Evolutionary conservation across 2,888 invertebrate species (phyloP), one percentile per base, ranked within the genome.

Genomic region (Holacanthella duospinosa): DNA sequence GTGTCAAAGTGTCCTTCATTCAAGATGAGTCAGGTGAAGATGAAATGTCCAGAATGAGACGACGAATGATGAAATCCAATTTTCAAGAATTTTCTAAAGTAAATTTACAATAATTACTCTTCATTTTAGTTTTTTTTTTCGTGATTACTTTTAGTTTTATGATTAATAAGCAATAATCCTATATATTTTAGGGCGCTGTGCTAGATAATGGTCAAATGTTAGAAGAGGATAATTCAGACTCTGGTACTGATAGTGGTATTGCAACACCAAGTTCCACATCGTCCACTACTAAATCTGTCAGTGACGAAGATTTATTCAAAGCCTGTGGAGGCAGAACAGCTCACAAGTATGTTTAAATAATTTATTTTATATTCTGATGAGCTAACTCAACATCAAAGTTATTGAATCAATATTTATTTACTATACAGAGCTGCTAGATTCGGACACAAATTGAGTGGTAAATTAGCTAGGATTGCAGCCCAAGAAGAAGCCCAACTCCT

Each of bases 261-360:
- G 44, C 4, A 25, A 59, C 24, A 4, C 24, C 26, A 16, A 26
- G 27, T 24, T 36, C 36, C 4, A 29, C 6, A 16, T 48, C 59
- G 19, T 28, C 62, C n/a, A n/a, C n/a, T n/a, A 67, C 69, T 48
- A 66, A 71, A 48, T 59, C 56, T 58, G 73, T 89, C 71, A 85
- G 85, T 0, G 90, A 91, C 78, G 89, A 90, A 63, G 85, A 90
- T 73, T 76, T 92, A 29, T 88, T 88, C 76, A 83, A 82, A 43
- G 86, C 86, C 0, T 92, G 91, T 77, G 86, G 84, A 57, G 88
- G 89, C 2, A 80, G 89, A 72, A 92, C 91, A 1, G 89, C 87
- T 1, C 91, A 92, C 77, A 91, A 91, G 86, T 86, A 80, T 36
- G 24, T 58, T 43, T 55, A 28, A 16, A 53, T 19, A 1, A 16